Base-by-base conservation (phyloP, 2,888 invertebrate genomes). In the Limnephilus marmoratus region DNA sequence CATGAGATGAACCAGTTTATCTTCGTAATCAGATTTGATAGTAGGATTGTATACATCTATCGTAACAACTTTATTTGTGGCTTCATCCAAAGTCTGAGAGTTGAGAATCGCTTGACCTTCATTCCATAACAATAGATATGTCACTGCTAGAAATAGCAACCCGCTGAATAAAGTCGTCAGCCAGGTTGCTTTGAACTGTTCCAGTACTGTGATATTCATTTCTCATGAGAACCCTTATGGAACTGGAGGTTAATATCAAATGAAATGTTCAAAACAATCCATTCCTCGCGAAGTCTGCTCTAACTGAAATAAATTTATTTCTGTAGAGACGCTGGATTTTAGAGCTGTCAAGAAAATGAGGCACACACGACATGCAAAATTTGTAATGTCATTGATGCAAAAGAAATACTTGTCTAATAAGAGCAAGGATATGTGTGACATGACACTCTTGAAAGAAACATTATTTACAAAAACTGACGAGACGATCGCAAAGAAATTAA, bases 71-170 rank as follows among this genome's bases (percentile, higher is more conserved):
- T 95, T 95, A 37, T 96, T 95, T 34, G 96, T 95, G 4, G 98
- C 97, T 95, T 98, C 98, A 94, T 98, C 98, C 92, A 98, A 95
- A 90, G 98, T 98, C 94, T 98, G 96, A 85, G 98, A 97, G 93
- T 97, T 98, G 94, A 97, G 97, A 15, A 98, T 98, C 3, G 98
- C 98, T 95, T 97, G 97, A 86, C 98, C 98, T 97, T 99, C 99
- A 95, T 98, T 98, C 98, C 98, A 98, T 94, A 98, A 96, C 90
- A 98, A 95, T 37, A 98, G 96, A 94, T 97, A 97, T 94, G 97
- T 96, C 68, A 98, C 98, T 81, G 96, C 96, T 49, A 96, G 95
- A 94, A 98, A 97, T 85, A 98, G 95, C 90, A 97, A 94, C 81
- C 97, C 95, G 90, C 98, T 98, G 93, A 98, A 96, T 34, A 97